Evolutionary conservation across 2,888 invertebrate genomes (phyloP).

Genomic region (Drosophila flavopinicola): DNA sequence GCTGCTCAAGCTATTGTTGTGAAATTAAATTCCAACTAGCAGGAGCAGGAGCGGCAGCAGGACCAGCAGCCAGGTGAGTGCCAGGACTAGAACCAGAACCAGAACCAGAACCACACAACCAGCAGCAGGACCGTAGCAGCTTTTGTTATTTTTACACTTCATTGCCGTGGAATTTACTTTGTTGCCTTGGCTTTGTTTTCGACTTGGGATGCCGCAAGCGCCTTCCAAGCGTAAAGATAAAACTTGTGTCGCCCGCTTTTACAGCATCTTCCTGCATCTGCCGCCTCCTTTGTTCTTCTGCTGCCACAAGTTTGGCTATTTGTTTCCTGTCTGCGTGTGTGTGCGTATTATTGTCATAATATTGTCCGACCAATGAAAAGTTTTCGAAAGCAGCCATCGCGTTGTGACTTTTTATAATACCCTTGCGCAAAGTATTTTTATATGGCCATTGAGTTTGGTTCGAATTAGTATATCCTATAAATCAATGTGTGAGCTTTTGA

Average conservation of each 20-base stretch:
- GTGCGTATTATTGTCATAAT: slow-evolving; percentile 63
- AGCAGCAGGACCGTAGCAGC: slow-evolving; percentile 44
- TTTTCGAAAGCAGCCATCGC: slow-evolving; percentile 57
- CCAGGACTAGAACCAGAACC: not conserved
- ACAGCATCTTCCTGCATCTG: slow-evolving; percentile 32
- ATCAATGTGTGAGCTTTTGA: too few species aligned
- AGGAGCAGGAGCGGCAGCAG: slow-evolving; percentile 6
- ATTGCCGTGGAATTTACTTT: slow-evolving; percentile 79
- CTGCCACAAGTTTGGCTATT: slow-evolving; percentile 51
- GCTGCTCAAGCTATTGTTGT: slow-evolving; percentile 62
- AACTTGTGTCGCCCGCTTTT: slow-evolving; percentile 70
- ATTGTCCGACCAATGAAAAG: slow-evolving; percentile 66
- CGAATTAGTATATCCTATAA: not conserved
- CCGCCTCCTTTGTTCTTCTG: slow-evolving; percentile 1
- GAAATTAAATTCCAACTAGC: slow-evolving; percentile 76
- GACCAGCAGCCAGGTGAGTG: slow-evolving; percentile 14
- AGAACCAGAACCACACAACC: not conserved
- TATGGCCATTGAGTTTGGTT: not conserved
- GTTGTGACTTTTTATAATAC: slow-evolving; percentile 33
- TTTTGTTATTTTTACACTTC: slow-evolving; percentile 79
- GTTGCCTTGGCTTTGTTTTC: slow-evolving; percentile 70
- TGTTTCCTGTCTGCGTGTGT: slow-evolving; percentile 23
- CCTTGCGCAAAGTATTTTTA: not conserved
- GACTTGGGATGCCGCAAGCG: slow-evolving; percentile 61
- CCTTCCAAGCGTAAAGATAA: slow-evolving; percentile 78